Conservation (phyloP, 2,113 vertebrate species). For the Chloebia gouldiae region DNA sequence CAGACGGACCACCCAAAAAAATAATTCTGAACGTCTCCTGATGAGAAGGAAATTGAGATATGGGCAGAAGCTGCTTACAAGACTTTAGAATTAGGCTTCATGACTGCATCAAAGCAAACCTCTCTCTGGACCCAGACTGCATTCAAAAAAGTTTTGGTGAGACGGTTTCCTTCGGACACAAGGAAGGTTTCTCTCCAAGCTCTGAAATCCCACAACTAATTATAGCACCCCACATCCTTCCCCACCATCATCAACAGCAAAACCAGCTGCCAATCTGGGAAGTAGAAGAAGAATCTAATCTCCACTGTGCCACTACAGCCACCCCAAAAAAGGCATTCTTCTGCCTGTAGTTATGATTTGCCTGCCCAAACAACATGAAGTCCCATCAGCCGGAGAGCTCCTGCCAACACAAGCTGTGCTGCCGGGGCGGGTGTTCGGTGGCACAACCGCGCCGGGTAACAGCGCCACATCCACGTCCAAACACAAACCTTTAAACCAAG, state of each 20-base stretch:
- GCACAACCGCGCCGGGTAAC: neutral
- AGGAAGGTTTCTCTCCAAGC: neutral
- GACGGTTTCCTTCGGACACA: neutral
- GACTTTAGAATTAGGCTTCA: neutral
- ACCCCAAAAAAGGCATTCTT: neutral
- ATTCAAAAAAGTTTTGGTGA: neutral
- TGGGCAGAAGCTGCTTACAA: neutral
- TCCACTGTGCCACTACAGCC: neutral
- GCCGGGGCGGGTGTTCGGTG: accelerated
- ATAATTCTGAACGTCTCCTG: neutral
- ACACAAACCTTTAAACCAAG: neutral
- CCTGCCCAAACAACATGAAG: neutral
- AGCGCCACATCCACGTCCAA: neutral
- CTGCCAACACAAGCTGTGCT: neutral
- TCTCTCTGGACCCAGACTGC: neutral
- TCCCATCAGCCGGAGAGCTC: neutral
- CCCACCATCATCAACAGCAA: neutral
- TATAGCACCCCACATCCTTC: neutral
- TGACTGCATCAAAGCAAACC: neutral
- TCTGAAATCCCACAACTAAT: neutral
- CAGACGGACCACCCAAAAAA: neutral
- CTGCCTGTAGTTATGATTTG: neutral
- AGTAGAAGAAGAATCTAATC: neutral
- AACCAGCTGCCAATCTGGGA: neutral
- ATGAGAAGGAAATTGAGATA: accelerated